Conservation (phyloP, 1,140 invertebrate genomes). For the Euwallacea fornicatus region DNA sequence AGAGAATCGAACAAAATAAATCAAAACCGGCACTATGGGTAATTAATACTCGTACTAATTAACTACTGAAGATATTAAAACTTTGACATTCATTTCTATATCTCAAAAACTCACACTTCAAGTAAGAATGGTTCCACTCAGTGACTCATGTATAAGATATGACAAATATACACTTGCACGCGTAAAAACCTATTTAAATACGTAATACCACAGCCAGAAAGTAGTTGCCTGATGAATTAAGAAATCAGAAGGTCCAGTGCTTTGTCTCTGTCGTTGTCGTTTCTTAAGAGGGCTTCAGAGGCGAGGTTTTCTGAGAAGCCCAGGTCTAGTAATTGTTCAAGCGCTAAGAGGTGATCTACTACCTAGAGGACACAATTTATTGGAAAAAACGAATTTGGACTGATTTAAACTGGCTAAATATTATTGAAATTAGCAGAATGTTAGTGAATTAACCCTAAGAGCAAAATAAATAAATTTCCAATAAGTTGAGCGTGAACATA, state of each 20-base stretch:
- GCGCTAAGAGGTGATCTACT: conserved; percentile 68
- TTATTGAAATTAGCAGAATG: not conserved
- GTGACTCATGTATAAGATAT: too few relatives aligned
- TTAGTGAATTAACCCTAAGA: too few relatives aligned
- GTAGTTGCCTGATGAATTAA: conserved; percentile 53
- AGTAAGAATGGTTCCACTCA: too few relatives aligned
- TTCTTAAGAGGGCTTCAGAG: conserved; percentile 71
- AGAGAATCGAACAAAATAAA: too few relatives aligned
- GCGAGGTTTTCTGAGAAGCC: conserved; percentile 79
- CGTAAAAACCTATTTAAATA: not conserved
- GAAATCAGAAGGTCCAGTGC: conserved; percentile 81
- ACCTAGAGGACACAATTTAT: conserved; percentile 60
- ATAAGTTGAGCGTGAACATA: not conserved
- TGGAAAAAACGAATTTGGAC: not conserved
- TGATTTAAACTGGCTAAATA: not conserved
- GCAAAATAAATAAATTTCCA: not conserved
- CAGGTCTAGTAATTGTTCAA: conserved; percentile 74
- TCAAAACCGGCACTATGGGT: too few relatives aligned
- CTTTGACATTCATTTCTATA: too few relatives aligned
- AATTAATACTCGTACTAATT: too few relatives aligned
- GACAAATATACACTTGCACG: too few relatives aligned
- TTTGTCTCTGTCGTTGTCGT: conserved; percentile 82
- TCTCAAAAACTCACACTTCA: too few relatives aligned
- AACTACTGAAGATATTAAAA: too few relatives aligned
- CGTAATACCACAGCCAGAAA: conserved; percentile 42